A percentile compares a stretch with the other conserved stretches of the same genome.
phyloP scores from a whole-genome alignment of 1,140 invertebrate genomes.

The Gonioctena quinquepunctata region DNA sequence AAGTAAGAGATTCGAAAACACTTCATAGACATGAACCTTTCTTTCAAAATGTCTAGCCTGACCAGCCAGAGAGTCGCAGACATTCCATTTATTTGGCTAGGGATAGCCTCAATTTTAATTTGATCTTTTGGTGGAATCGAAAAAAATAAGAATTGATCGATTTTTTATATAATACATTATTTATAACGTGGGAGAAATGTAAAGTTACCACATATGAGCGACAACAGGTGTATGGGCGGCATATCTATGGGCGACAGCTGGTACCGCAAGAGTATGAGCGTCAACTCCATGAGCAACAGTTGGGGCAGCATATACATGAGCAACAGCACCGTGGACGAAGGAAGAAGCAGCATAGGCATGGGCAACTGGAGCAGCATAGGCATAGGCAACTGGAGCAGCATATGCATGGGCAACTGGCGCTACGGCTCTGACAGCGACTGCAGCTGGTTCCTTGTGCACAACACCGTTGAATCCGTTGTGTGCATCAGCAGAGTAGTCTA shows the following conservation, averaged over 20 bases:
- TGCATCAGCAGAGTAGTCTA: constrained; percentile 51
- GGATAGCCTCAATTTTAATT: too few relatives aligned
- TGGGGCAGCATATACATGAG: not conserved
- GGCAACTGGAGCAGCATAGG: not conserved
- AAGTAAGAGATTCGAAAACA: too few relatives aligned
- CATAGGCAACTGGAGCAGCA: not conserved
- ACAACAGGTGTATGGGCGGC: constrained; percentile 63
- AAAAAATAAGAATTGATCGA: too few relatives aligned
- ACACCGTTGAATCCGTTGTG: not conserved
- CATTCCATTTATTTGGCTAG: too few relatives aligned
- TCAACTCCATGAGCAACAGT: constrained; percentile 49
- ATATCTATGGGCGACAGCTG: constrained; percentile 28
- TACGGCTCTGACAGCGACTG: constrained; percentile 1
- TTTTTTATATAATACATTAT: too few relatives aligned
- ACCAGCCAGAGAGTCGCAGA: too few relatives aligned
- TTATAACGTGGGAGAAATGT: too few relatives aligned
- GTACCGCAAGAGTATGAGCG: too few relatives aligned
- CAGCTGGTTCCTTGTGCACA: constrained; percentile 47
- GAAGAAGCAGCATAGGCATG: constrained; percentile 29
- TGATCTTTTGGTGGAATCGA: too few relatives aligned
- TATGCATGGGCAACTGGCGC: constrained; percentile 1
- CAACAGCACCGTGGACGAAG: constrained; percentile 15
- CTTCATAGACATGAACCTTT: too few relatives aligned
- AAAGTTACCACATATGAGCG: too few relatives aligned
- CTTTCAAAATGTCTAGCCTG: too few relatives aligned